Conservation (phyloP, 2,113 vertebrate genomes). For the Furnarius figulus region DNA sequence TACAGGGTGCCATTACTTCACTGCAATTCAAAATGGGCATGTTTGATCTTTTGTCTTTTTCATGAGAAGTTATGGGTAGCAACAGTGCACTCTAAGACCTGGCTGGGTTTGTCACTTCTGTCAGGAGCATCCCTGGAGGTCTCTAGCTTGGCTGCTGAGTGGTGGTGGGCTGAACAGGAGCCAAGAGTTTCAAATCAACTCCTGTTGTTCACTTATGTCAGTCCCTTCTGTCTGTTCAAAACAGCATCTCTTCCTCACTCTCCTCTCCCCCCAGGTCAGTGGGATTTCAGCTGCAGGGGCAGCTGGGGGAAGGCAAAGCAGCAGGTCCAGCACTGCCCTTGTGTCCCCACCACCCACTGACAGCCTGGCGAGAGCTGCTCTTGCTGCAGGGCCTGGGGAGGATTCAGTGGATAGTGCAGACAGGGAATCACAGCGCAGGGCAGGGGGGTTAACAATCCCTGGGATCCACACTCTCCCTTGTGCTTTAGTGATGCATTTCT, state of each 20-base stretch:
- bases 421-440: neutral
- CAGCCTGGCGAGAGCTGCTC: rapidly evolving
- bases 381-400: neutral
- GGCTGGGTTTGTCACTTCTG: neutral
- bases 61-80: neutral
- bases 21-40: neutral
- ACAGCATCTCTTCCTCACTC: neutral
- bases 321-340: rapidly evolving
- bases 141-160: neutral
- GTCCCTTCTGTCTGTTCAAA: neutral
- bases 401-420: neutral
- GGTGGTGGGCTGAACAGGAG: neutral
- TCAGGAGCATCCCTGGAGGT: neutral
- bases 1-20: neutral
- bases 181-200: neutral
- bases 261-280: rapidly evolving
- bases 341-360: neutral
- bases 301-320: neutral
- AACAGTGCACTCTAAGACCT: neutral
- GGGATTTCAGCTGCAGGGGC: neutral
- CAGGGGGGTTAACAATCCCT: neutral
- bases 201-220: constrained; percentile 1
- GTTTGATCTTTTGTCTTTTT: neutral
- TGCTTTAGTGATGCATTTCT: neutral
- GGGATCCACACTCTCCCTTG: neutral